These are phyloP conservation scores for Mactromeris polynyma DNA, from an alignment of 2,888 invertebrate genomes.

Conservation along the genomic window DNA sequence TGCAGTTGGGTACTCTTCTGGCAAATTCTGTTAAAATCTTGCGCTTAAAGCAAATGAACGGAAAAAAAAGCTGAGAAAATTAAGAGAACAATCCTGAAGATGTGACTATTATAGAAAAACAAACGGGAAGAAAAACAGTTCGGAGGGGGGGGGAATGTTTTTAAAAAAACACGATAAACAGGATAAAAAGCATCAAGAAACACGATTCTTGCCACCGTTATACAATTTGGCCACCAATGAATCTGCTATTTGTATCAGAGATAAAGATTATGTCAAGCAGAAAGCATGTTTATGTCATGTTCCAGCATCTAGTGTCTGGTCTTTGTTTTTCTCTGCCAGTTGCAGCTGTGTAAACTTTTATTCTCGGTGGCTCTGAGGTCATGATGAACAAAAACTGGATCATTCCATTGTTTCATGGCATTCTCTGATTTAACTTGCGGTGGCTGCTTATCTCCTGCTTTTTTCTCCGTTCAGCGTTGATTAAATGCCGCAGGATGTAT, in stretches of 20 bases:
- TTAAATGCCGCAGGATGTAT: background rate
- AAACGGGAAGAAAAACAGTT: background rate
- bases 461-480: background rate
- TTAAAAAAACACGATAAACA: background rate
- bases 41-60: background rate
- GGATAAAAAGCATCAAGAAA: background rate
- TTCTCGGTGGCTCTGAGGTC: constrained; percentile 16
- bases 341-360: constrained; percentile 45
- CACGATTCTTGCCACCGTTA: background rate
- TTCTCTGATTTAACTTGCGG: background rate
- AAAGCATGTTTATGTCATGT: constrained; percentile 12
- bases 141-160: background rate
- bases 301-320: constrained; percentile 12
- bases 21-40: background rate
- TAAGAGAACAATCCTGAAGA: background rate
- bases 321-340: background rate
- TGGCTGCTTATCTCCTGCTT: background rate
- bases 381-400: constrained; percentile 5
- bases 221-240: constrained; percentile 12
- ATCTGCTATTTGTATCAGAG: background rate
- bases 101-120: background rate
- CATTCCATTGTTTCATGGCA: background rate
- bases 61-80: background rate
- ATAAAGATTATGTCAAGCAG: constrained; percentile 36
- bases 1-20: background rate